phyloP scores from a whole-genome alignment of 2,888 invertebrate genomes.

The Nesidiocoris tenuis region DNA sequence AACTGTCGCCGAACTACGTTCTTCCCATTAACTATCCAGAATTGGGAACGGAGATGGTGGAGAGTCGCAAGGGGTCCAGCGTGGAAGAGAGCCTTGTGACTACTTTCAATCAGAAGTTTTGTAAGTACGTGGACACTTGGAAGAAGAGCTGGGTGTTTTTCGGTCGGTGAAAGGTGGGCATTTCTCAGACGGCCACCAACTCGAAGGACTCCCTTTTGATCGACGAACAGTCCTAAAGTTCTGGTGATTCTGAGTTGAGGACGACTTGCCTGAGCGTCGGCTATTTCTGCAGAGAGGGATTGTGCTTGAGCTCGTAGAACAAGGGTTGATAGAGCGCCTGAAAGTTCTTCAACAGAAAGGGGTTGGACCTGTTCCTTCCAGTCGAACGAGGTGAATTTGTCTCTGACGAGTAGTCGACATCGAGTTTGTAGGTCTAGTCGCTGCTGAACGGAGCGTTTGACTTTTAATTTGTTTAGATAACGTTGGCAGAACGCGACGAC shows the following conservation, averaged over 20 bases:
- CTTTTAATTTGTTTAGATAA: no score
- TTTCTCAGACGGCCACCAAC: conserved; percentile 19
- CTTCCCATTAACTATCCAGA: conserved; percentile 24
- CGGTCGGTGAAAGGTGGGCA: background rate
- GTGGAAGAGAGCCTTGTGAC: background rate
- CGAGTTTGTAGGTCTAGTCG: no score
- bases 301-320: background rate
- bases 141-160: conserved; percentile 6
- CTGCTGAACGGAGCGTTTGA: no score
- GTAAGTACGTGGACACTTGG: background rate
- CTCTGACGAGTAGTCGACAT: no score
- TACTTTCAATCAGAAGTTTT: background rate
- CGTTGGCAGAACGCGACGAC: no score
- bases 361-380: no score
- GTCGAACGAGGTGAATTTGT: no score
- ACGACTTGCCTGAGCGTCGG: background rate
- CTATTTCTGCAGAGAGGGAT: background rate
- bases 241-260: background rate
- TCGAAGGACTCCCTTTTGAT: conserved; percentile 6
- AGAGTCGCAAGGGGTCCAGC: conserved; percentile 3
- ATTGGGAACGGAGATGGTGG: background rate
- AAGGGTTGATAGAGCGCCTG: background rate
- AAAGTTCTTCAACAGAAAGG: background rate
- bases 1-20: background rate
- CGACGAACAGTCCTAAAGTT: conserved; percentile 9